Percentiles rank a stretch among this genome's conserved stretches.
Conservation (phyloP, 1,140 invertebrate genomes). For the Polyergus mexicanus region DNA sequence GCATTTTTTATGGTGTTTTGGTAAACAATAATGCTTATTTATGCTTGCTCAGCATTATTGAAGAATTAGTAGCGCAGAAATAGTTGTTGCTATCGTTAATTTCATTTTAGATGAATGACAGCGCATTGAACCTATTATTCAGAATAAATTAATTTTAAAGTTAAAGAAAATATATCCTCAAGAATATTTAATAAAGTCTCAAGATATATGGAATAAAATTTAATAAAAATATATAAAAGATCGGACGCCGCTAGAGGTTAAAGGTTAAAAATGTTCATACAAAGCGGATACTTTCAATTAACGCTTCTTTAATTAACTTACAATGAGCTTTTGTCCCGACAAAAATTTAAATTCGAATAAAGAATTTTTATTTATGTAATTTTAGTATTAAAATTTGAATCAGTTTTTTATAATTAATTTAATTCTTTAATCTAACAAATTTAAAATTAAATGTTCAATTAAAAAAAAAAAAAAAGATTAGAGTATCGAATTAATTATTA, state of each 20-base stretch:
- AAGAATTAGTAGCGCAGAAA: not conserved
- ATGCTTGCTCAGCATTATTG: not conserved
- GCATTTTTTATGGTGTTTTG: not conserved
- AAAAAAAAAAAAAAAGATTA: not conserved
- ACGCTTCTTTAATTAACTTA: not conserved
- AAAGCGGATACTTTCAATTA: conserved; percentile 24
- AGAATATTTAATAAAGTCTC: conserved; percentile 22
- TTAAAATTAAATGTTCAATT: not conserved
- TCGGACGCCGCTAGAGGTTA: not conserved
- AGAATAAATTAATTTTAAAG: too few relatives aligned
- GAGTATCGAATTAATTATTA: not conserved
- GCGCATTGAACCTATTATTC: conserved; percentile 1
- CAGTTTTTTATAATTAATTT: not conserved
- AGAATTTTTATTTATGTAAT: not conserved
- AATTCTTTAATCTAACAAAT: not conserved
- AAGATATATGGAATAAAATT: conserved; percentile 39
- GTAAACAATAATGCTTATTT: conserved; percentile 25
- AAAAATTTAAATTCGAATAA: conserved; percentile 21
- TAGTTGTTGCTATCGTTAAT: not conserved
- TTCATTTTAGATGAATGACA: not conserved
- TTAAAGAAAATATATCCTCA: not conserved
- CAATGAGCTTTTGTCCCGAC: not conserved
- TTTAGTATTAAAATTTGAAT: not conserved
- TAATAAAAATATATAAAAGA: not conserved
- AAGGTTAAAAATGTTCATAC: conserved; percentile 15